Evolutionary conservation across 2,113 vertebrate genomes (phyloP).

Genomic region (Plecturocebus donacophilus): DNA sequence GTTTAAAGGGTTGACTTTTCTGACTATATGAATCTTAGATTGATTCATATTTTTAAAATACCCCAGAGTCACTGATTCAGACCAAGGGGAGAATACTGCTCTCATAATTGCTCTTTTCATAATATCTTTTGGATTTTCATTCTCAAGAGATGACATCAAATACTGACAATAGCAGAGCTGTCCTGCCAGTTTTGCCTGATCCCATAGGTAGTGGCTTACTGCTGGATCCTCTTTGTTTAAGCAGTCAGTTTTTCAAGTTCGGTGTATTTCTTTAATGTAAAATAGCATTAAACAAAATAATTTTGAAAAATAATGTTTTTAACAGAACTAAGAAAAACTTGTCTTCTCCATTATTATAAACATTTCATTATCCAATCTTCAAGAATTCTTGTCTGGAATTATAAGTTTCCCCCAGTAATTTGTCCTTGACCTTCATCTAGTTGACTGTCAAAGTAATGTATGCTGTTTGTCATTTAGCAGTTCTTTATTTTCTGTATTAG

Average conservation of each 20-base stretch:
- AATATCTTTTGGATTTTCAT: not conserved
- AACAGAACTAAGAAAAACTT: not conserved
- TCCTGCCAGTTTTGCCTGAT: not conserved
- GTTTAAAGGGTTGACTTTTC: not conserved
- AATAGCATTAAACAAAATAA: not conserved
- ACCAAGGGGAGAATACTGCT: not conserved
- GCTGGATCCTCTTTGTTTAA: not conserved
- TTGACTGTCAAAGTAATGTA: not conserved
- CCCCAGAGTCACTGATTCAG: not conserved
- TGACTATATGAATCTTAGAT: not conserved
- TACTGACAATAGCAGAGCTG: not conserved
- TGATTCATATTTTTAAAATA: not conserved
- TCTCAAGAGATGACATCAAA: not conserved
- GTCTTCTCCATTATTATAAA: not conserved
- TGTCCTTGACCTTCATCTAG: not conserved
- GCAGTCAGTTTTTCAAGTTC: not conserved
- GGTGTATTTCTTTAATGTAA: not conserved
- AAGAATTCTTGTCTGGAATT: not conserved
- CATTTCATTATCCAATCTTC: not conserved
- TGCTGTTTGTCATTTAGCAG: not conserved
- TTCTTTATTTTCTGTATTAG: not conserved
- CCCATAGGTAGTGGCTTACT: not conserved
- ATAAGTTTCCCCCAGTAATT: not conserved
- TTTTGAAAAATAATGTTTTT: slow-evolving; percentile 15
- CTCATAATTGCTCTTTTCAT: not conserved